Percentiles rank a stretch among this genome's conserved stretches.
Conservation (phyloP, 2,888 invertebrate genomes). For the Sphaerophoria rueppellii region DNA sequence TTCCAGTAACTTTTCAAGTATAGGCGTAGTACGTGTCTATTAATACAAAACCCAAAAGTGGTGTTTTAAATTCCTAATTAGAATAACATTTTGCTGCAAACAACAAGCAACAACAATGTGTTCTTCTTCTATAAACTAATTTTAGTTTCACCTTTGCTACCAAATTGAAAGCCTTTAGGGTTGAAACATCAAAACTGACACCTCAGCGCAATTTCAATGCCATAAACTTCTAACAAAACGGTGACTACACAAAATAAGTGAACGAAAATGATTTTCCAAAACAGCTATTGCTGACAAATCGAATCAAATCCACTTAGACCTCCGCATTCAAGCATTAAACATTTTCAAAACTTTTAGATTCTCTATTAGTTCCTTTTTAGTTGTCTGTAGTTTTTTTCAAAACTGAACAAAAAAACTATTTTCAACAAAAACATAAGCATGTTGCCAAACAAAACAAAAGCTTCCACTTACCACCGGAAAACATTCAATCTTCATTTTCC, state of each 20-base stretch:
- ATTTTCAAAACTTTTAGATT: not conserved
- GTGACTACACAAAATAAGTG: not conserved
- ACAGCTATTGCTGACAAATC: not conserved
- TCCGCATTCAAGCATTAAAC: not conserved
- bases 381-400: not conserved
- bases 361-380: not conserved
- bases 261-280: not conserved
- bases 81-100: too few species aligned
- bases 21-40: too few species aligned
- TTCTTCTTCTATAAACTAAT: too few species aligned
- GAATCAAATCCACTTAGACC: not conserved
- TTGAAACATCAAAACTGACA: too few species aligned
- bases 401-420: not conserved
- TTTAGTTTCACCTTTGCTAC: too few species aligned
- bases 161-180: too few species aligned
- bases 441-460: conserved; percentile 28
- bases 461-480: conserved; percentile 9
- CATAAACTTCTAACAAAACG: too few species aligned
- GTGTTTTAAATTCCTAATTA: too few species aligned
- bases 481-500: conserved; percentile 23
- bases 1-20: too few species aligned
- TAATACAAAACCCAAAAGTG: too few species aligned
- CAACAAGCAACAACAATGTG: too few species aligned
- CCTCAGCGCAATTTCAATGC: too few species aligned
- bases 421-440: conserved; percentile 24